phyloP scores from a whole-genome alignment of 2,888 invertebrate species.

The Drosophila infuscata region DNA sequence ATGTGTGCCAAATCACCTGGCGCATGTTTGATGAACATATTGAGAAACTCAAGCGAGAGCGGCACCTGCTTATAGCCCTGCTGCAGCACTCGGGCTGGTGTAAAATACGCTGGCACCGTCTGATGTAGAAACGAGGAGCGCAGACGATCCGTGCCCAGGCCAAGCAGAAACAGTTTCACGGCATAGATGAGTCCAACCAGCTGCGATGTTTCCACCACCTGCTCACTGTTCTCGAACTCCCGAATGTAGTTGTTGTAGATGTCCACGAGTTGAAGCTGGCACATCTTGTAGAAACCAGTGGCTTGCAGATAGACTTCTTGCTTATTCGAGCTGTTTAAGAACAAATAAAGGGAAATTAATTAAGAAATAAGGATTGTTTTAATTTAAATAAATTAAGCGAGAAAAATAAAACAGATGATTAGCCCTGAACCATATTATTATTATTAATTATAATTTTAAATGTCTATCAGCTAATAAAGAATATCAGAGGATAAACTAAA shows the following conservation, averaged over 20 bases:
- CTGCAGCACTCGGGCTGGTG: conserved; percentile 65
- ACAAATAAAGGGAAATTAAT: background rate
- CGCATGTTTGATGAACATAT: conserved; percentile 83
- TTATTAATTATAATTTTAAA: background rate
- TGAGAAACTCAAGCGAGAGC: conserved; percentile 82
- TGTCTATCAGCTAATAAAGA: background rate
- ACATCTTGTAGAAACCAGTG: conserved; percentile 84
- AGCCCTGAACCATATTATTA: background rate
- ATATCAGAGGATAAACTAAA: background rate
- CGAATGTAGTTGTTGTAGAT: conserved; percentile 81
- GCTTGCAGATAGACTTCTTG: conserved; percentile 84
- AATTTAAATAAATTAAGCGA: background rate
- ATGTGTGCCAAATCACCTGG: conserved; percentile 81
- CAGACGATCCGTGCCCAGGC: conserved; percentile 80
- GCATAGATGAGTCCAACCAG: conserved; percentile 83
- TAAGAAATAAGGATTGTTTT: background rate
- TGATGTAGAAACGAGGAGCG: conserved; percentile 81
- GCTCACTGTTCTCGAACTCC: conserved; percentile 57
- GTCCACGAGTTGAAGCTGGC: conserved; percentile 79
- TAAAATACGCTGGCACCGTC: conserved; percentile 77
- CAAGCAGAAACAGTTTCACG: conserved; percentile 80
- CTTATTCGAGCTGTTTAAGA: conserved; percentile 75
- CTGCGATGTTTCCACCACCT: conserved; percentile 51
- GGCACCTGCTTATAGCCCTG: conserved; percentile 75
- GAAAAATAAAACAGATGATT: background rate